A percentile compares a stretch with the other conserved stretches of the same genome.
These are phyloP conservation scores for Meda fulgida DNA, from an alignment of 2,797 vertebrate species.

Conservation along the genomic window DNA sequence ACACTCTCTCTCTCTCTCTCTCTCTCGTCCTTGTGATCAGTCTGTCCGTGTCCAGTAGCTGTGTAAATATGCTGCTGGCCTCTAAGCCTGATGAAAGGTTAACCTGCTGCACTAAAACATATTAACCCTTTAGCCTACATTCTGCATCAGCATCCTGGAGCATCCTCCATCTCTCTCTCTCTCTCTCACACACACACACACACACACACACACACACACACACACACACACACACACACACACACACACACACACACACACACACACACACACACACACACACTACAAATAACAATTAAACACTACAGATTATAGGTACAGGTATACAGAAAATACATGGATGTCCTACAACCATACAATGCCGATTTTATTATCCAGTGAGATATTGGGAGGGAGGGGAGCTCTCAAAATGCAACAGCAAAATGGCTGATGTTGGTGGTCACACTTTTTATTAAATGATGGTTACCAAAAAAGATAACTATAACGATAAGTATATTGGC, in stretches of 20 bases:
- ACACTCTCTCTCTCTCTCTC: neutral
- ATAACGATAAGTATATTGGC: neutral
- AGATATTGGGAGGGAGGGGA: neutral
- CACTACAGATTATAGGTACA: neutral
- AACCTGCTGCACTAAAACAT: constrained; percentile 71
- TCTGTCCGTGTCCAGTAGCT: constrained; percentile 50
- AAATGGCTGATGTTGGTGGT: neutral
- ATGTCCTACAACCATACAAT: neutral
- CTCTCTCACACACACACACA: constrained; percentile 21
- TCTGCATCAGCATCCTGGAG: constrained; percentile 9
- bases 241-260: constrained; percentile 17
- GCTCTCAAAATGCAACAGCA: neutral
- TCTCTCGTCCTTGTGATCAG: neutral
- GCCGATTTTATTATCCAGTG: neutral
- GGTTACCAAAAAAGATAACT: neutral
- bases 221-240: constrained; percentile 3
- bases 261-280: constrained; percentile 1
- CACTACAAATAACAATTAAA: no score
- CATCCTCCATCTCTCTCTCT: no score
- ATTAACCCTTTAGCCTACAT: constrained; percentile 73
- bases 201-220: constrained; percentile 14
- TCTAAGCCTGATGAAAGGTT: constrained; percentile 72
- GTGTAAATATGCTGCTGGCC: constrained; percentile 68
- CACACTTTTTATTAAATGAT: neutral
- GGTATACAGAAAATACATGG: neutral